Conservation (phyloP, 1,140 invertebrate genomes). For the Hyles euphorbiae region DNA sequence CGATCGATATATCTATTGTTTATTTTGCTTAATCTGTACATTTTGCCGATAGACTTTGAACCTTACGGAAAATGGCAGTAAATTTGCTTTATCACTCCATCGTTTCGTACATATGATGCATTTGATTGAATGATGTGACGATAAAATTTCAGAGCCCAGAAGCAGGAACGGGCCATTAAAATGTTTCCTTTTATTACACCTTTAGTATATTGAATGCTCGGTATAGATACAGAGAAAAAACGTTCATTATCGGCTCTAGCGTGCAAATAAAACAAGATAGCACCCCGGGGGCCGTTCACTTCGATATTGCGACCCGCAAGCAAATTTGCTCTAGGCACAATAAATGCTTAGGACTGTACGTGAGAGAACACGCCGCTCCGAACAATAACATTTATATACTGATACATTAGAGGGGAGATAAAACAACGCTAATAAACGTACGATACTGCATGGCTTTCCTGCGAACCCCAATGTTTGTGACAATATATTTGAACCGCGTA, state of each 20-base stretch:
- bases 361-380: constrained; percentile 40
- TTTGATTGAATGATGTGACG: constrained; percentile 35
- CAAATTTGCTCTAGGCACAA: constrained; percentile 67
- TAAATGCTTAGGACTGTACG: constrained; percentile 59
- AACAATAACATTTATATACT: constrained; percentile 45
- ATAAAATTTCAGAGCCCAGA: constrained; percentile 43
- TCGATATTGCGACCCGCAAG: constrained; percentile 66
- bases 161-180: constrained; percentile 32
- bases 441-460: neutral
- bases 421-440: constrained; percentile 1
- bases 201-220: constrained; percentile 53
- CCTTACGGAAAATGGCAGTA: constrained; percentile 13
- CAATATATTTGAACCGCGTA: too few species aligned
- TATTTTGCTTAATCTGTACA: constrained; percentile 34
- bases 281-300: constrained; percentile 53
- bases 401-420: constrained; percentile 23
- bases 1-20: constrained; percentile 44
- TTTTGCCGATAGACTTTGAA: constrained; percentile 13
- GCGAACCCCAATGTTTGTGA: too few species aligned
- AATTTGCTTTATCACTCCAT: constrained; percentile 11
- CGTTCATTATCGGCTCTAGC: constrained; percentile 64
- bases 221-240: constrained; percentile 54
- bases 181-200: constrained; percentile 48
- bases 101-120: constrained; percentile 22
- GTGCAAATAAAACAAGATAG: constrained; percentile 64